Evolutionary conservation across 1,140 invertebrate species (phyloP), one percentile per base, ranked within the genome.

Genomic region (Drosophila willistoni): DNA sequence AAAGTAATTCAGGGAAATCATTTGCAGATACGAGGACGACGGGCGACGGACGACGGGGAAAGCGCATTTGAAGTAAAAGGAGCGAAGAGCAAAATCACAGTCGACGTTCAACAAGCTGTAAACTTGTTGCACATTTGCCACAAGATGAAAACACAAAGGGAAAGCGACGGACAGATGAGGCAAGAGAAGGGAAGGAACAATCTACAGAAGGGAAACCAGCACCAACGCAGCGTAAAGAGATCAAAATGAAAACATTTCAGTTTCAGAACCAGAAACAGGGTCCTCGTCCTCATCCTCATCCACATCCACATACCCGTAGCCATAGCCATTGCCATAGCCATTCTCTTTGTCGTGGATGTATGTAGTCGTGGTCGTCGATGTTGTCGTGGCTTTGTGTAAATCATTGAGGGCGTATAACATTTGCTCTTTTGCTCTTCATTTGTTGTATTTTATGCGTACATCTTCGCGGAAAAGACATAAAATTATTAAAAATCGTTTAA

Each of bases 401-500:
- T 89, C 84, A 89, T 76, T 77, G 81, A 82, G 84, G 84, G 84
- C 84, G 80, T 89, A 89, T 89, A 89, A 81, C 84, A 74, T 73
- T 73, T 79, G 73, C 73, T 70, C 84, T 81, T 81, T 89, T 89
- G 84, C 84, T 89, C 84, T 89, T 89, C 84, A 89, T 89, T 89
- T 89, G 84, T 89, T 89, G 85, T 89, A 81, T 89, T 89, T 89
- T 89, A 89, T 89, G 84, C 77, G 84, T 89, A 89, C 84, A 89
- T 89, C 81, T 89, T 89, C 84, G 85, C 84, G 60, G 84, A 89
- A 89, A 89, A 90, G 64, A 60, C 84, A 82, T 89, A 89, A 89
- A 89, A 89, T 89, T 89, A 89, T 89, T 89, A 89, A 89, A 89
- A 89, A 89, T 89, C 85, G 84, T 89, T 89, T 89, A 89, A 89